phyloP scores from a whole-genome alignment of 1,140 invertebrate genomes.

The Carposina sasakii region DNA sequence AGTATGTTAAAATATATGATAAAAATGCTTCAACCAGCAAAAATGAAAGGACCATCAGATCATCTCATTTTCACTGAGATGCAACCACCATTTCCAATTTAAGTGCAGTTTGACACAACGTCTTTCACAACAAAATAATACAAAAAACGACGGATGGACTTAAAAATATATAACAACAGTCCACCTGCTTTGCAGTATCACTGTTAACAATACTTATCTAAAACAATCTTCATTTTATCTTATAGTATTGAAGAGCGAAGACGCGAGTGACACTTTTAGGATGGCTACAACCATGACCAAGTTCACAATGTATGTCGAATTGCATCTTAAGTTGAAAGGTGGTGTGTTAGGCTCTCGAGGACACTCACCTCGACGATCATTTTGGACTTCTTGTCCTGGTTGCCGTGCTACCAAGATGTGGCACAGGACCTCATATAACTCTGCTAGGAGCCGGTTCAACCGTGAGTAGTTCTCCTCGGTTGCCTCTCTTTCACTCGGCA shows the following conservation, averaged over 20 bases:
- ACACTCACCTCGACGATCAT: conserved; percentile 66
- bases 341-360: conserved; percentile 62
- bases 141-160: conserved; percentile 52
- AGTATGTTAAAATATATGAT: conserved; percentile 25
- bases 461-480: conserved; percentile 69
- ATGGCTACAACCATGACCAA: conserved; percentile 68
- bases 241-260: conserved; percentile 67
- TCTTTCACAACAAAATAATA: conserved; percentile 36
- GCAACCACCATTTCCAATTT: conserved; percentile 66
- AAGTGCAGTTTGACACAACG: conserved; percentile 72
- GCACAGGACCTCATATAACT: conserved; percentile 69
- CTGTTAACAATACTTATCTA: conserved; percentile 67
- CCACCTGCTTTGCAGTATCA: conserved; percentile 68
- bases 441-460: conserved; percentile 67
- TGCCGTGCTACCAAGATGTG: conserved; percentile 67
- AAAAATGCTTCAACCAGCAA: conserved; percentile 10
- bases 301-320: conserved; percentile 72
- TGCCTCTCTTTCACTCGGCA: conserved; percentile 68
- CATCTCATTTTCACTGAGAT: conserved; percentile 34
- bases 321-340: conserved; percentile 72
- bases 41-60: conserved; percentile 23
- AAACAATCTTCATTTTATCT: conserved; percentile 63
- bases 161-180: conserved; percentile 70
- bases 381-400: conserved; percentile 60
- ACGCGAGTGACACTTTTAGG: conserved; percentile 65